Evolutionary conservation across 2,888 invertebrate species (phyloP), one percentile per base, ranked within the genome.

Genomic region (Augiades crinisus): DNA sequence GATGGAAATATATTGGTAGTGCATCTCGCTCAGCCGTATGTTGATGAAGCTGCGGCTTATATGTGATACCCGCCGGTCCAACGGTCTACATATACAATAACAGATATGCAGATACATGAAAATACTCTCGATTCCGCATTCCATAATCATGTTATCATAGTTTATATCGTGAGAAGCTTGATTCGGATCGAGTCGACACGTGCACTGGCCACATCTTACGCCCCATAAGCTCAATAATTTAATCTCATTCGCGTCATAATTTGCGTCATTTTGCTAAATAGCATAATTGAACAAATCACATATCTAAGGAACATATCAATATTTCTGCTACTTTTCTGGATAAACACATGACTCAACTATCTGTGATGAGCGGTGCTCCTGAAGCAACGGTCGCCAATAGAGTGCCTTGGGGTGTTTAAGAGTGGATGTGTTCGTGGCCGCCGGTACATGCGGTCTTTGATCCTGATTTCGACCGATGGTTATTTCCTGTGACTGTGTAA

Each of bases 11-110:
- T n/a, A 40, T 40, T 24, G 40, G 24, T 24, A 14, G 24, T 14
- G 24, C 8, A 41, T 41, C 27, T 41, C 30, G 30, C 27, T 30
- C 22, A 41, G 8, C 22, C 16, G 16, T 7, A 6, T 5, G 41
- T 41, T 30, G 27, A 30, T 17, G 27, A 41, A 41, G 5, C 17
- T 41, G 7, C 10, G 41, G 41, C 41, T 17, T 41, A 30, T 16
- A 27, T 10, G 0, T 41, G 5, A 16, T 17, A 17, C 10, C 10
- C 17, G 12, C 17, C 8, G 17, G 4, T 41, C 16, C 10, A 17
- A 40, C 40, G 14, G n/a, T n/a, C 5, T 14, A 6, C 14, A 16
- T 14, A 38, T 10, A 5, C 6, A 22, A 13, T 16, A 27, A n/a
- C 3, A 10, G 1, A 5, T 12, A 21, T 2, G 21, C 5, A 10